A percentile compares a stretch with the other conserved stretches of the same genome.
Conservation (phyloP, 2,888 invertebrate species). For the Sipunculus nudus region DNA sequence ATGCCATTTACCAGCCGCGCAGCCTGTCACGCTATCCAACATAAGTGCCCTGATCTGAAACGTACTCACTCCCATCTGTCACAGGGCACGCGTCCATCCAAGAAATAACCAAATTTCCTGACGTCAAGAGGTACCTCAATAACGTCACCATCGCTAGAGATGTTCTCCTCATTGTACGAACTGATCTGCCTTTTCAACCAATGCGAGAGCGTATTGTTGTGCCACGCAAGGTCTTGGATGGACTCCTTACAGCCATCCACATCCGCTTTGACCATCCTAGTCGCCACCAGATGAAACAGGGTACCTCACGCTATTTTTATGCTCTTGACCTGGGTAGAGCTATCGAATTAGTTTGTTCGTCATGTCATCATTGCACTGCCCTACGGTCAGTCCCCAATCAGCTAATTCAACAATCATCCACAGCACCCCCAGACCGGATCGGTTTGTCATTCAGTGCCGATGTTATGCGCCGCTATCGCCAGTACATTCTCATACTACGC, state of each 20-base stretch:
- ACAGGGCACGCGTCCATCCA: slow-evolving; percentile 14
- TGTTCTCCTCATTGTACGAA: slow-evolving; percentile 33
- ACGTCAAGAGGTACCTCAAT: slow-evolving; percentile 37
- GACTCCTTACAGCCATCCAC: slow-evolving; percentile 16
- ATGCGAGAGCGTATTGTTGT: slow-evolving; percentile 19
- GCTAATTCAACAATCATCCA: too few species aligned
- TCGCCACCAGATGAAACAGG: too few species aligned
- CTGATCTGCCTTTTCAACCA: slow-evolving; percentile 10
- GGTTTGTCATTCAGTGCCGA: too few species aligned
- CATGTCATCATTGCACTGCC: too few species aligned
- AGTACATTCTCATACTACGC: too few species aligned
- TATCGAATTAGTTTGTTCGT: too few species aligned
- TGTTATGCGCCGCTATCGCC: too few species aligned
- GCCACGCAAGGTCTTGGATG: slow-evolving; percentile 14
- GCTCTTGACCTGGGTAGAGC: too few species aligned
- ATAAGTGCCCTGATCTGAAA: not conserved
- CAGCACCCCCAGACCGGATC: too few species aligned
- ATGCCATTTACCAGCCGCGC: slow-evolving; percentile 38
- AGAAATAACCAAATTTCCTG: slow-evolving; percentile 40
- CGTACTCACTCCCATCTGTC: not conserved
- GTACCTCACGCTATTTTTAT: too few species aligned
- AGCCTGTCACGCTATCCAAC: slow-evolving; percentile 7
- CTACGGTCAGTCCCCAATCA: too few species aligned
- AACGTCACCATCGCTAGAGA: slow-evolving; percentile 36
- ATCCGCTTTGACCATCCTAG: slow-evolving; percentile 29